Percentiles rank a stretch among this genome's conserved stretches.
Evolutionary conservation across 2,113 vertebrate genomes (phyloP).

Genomic region (Eulemur macaco): DNA sequence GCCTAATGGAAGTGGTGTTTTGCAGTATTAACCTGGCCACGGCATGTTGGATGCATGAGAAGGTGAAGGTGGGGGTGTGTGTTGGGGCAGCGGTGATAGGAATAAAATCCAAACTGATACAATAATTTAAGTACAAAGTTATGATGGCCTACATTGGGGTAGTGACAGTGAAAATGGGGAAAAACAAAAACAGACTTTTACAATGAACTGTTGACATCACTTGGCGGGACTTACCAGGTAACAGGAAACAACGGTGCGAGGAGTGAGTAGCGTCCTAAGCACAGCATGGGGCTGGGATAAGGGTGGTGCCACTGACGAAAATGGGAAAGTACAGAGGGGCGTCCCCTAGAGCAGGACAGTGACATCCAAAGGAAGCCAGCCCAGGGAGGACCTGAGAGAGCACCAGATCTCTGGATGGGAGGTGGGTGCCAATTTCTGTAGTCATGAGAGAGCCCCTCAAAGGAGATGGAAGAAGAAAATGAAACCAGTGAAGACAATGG

Average conservation of each 20-base stretch:
- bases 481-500: background rate
- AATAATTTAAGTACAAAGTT: background rate
- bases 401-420: fast-evolving
- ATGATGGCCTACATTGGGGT: background rate
- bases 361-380: background rate
- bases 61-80: background rate
- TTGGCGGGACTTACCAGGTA: background rate
- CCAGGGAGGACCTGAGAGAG: background rate
- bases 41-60: background rate
- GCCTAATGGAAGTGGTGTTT: background rate
- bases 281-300: background rate
- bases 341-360: no score
- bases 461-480: background rate
- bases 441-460: background rate
- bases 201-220: background rate
- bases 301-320: background rate
- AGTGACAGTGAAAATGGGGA: background rate
- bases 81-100: background rate
- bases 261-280: background rate
- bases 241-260: background rate
- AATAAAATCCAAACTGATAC: background rate
- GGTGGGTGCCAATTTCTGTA: background rate
- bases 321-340: fast-evolving
- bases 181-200: background rate
- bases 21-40: background rate